These are phyloP conservation scores for Clitarchus hookeri DNA, from an alignment of 2,888 invertebrate species.

Conservation along the genomic window DNA sequence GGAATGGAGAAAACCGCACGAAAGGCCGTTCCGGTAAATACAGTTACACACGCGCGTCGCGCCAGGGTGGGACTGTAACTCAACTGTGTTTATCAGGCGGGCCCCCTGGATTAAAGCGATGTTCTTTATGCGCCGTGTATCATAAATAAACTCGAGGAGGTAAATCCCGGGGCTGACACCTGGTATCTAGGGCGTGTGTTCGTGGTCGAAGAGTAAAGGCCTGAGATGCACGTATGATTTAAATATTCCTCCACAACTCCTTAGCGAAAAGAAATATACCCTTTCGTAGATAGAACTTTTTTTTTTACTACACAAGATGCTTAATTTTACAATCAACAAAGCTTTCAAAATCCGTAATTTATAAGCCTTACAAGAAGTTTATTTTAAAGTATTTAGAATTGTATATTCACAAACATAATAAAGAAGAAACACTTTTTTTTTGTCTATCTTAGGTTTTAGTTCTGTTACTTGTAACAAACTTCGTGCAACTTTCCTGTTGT, in stretches of 20 bases:
- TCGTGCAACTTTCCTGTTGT: too few relatives aligned
- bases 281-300: too few relatives aligned
- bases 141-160: not conserved
- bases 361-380: too few relatives aligned
- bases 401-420: too few relatives aligned
- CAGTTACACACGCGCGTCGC: not conserved
- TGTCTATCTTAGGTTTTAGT: too few relatives aligned
- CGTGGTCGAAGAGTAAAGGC: not conserved
- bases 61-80: not conserved
- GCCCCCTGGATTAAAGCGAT: not conserved
- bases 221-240: not conserved
- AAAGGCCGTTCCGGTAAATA: not conserved
- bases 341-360: too few relatives aligned
- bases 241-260: not conserved
- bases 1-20: not conserved
- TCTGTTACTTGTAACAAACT: too few relatives aligned
- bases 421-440: too few relatives aligned
- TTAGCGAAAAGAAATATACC: too few relatives aligned
- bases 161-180: not conserved
- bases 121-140: not conserved
- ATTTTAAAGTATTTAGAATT: too few relatives aligned
- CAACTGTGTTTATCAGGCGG: not conserved
- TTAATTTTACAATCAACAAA: too few relatives aligned
- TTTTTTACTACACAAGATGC: too few relatives aligned
- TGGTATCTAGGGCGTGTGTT: not conserved